These are phyloP conservation scores for Drosophila cardini DNA, from an alignment of 1,140 invertebrate species.

Conservation along the genomic window DNA sequence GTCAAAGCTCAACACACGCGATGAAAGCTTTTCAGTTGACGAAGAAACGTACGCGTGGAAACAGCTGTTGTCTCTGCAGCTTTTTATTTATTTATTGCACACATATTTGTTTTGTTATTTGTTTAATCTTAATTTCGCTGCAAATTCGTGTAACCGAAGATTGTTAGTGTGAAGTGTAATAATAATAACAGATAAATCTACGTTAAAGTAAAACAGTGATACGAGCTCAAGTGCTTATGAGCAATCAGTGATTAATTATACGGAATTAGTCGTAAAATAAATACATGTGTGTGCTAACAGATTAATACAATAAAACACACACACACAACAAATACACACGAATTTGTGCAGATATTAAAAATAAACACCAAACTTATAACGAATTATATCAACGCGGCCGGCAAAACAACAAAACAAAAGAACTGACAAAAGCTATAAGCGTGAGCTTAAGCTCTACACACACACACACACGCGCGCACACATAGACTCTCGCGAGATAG, in stretches of 20 bases:
- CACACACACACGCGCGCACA: not conserved
- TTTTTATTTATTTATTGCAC: slow-evolving; percentile 16
- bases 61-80: slow-evolving; percentile 33
- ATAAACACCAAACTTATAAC: slow-evolving; percentile 24
- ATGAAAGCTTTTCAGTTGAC: slow-evolving; percentile 44
- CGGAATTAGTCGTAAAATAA: slow-evolving; percentile 6
- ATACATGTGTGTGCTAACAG: slow-evolving; percentile 5
- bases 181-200: not conserved
- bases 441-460: slow-evolving; percentile 10
- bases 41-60: slow-evolving; percentile 30
- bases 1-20: slow-evolving; percentile 28
- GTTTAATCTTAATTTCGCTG: not conserved
- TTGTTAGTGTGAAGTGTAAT: slow-evolving; percentile 4
- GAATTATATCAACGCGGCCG: slow-evolving; percentile 8
- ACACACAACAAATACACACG: slow-evolving; percentile 3
- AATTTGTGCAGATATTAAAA: slow-evolving; percentile 16
- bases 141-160: slow-evolving; percentile 32
- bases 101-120: slow-evolving; percentile 28
- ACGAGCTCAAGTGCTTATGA: not conserved
- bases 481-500: not conserved
- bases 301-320: slow-evolving; percentile 28
- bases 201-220: too few species aligned
- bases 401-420: slow-evolving; percentile 11
- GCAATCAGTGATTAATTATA: slow-evolving; percentile 24
- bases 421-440: slow-evolving; percentile 25